Percentiles rank a stretch among this genome's conserved stretches.
phyloP scores from a whole-genome alignment of 2,797 vertebrate genomes.

The Argyrosomus regius region DNA sequence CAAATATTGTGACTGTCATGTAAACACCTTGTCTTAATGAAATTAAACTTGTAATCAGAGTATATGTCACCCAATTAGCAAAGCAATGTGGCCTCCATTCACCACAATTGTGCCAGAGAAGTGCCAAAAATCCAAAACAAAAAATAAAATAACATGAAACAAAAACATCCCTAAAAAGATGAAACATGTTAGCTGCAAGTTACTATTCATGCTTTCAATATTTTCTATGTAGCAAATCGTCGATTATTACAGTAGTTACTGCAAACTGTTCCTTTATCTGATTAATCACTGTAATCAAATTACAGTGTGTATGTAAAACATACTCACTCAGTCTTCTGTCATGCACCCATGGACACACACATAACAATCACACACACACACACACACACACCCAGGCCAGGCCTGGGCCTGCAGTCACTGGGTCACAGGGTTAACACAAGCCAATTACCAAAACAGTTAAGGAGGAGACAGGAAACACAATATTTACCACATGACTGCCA shows the following conservation, averaged over 20 bases:
- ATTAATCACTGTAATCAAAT: conserved; percentile 35
- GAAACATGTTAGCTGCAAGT: background rate
- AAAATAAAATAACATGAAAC: background rate
- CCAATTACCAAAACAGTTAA: conserved; percentile 89
- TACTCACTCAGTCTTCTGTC: conserved; percentile 9
- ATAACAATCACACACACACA: conserved; percentile 18
- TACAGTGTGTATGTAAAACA: background rate
- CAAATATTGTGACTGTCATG: conserved; percentile 8
- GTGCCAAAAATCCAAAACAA: too few relatives aligned
- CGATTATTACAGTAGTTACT: background rate
- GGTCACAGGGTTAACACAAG: conserved; percentile 88
- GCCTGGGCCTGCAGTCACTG: conserved; percentile 68
- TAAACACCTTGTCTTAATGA: conserved; percentile 1
- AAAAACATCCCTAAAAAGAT: background rate
- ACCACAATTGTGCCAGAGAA: background rate
- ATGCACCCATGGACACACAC: conserved; percentile 7
- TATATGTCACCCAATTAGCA: background rate
- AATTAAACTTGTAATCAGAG: background rate
- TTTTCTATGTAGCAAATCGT: conserved; percentile 17
- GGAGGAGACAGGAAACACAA: conserved; percentile 87
- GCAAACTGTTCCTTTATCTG: conserved; percentile 9
- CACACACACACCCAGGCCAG: conserved; percentile 36
- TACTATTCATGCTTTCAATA: background rate
- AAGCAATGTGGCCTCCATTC: background rate
- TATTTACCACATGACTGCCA: conserved; percentile 87